These are phyloP conservation scores for Parascotia fuliginaria DNA, from an alignment of 2,888 invertebrate genomes.

Conservation along the genomic window DNA sequence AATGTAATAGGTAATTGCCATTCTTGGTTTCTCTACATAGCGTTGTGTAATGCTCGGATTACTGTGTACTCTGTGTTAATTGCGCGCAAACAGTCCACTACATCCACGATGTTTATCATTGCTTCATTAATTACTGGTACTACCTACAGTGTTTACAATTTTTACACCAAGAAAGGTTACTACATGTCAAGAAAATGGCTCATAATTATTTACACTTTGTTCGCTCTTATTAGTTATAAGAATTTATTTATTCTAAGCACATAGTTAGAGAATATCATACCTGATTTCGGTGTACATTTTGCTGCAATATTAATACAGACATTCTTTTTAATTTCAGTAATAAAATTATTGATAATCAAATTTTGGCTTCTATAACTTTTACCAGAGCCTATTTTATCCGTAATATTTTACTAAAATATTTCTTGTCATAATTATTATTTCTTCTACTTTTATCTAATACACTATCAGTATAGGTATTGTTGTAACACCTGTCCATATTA, in stretches of 20 bases:
- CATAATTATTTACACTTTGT: neutral
- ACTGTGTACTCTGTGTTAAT: slow-evolving; percentile 14
- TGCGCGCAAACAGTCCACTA: slow-evolving; percentile 10
- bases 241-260: neutral
- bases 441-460: too few relatives aligned
- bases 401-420: too few relatives aligned
- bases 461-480: too few relatives aligned
- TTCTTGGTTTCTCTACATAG: slow-evolving; percentile 59
- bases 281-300: too few relatives aligned
- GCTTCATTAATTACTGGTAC: slow-evolving; percentile 9
- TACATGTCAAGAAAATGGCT: neutral
- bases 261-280: too few relatives aligned
- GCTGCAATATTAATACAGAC: too few relatives aligned
- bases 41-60: slow-evolving; percentile 64
- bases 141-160: slow-evolving; percentile 29
- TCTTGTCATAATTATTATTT: too few relatives aligned
- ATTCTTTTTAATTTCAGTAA: too few relatives aligned
- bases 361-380: too few relatives aligned
- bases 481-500: too few relatives aligned
- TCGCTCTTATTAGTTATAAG: neutral
- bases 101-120: slow-evolving; percentile 15
- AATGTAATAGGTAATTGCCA: slow-evolving; percentile 66
- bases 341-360: too few relatives aligned
- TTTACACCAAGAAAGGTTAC: slow-evolving; percentile 2
- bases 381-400: too few relatives aligned